phyloP scores from a whole-genome alignment of 2,888 invertebrate species.

The Palloptera scutellata region DNA sequence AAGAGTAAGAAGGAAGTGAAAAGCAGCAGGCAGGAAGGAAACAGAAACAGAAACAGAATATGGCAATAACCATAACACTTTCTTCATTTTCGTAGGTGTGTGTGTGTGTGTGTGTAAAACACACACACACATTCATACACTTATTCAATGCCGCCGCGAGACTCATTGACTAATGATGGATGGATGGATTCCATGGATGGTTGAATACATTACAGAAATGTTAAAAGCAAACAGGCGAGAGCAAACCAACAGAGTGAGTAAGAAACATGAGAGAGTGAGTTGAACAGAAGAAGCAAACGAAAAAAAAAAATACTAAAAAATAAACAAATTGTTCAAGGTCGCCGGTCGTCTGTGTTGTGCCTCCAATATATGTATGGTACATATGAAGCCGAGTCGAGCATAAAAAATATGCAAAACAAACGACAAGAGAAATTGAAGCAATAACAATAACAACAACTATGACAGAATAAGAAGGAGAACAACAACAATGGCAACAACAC shows the following conservation, averaged over 20 bases:
- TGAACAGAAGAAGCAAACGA: slow-evolving; percentile 30
- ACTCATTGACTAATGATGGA: slow-evolving; percentile 59
- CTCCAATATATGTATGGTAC: slow-evolving; percentile 35
- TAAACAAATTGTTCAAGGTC: slow-evolving; percentile 54
- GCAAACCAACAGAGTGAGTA: background rate
- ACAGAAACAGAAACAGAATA: slow-evolving; percentile 28
- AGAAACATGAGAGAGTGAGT: background rate
- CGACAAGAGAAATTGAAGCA: slow-evolving; percentile 35
- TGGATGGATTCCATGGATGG: slow-evolving; percentile 33
- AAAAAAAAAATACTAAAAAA: slow-evolving; percentile 44
- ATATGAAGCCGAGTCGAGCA: slow-evolving; percentile 36
- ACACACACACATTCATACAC: background rate
- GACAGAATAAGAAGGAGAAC: background rate
- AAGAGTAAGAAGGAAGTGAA: background rate
- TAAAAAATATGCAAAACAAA: slow-evolving; percentile 59
- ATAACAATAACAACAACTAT: slow-evolving; percentile 15
- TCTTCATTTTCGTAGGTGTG: background rate
- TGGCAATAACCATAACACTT: slow-evolving; percentile 36
- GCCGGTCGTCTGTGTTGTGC: slow-evolving; percentile 56
- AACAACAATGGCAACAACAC: slow-evolving; percentile 30
- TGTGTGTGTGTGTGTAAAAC: background rate
- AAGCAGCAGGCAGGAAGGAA: background rate
- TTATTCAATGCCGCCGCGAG: slow-evolving; percentile 26
- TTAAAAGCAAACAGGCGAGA: background rate
- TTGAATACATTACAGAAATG: slow-evolving; percentile 21